Evolutionary conservation across 2,888 invertebrate genomes (phyloP), one percentile per base, ranked within the genome.

Genomic region (Lagria hirta): DNA sequence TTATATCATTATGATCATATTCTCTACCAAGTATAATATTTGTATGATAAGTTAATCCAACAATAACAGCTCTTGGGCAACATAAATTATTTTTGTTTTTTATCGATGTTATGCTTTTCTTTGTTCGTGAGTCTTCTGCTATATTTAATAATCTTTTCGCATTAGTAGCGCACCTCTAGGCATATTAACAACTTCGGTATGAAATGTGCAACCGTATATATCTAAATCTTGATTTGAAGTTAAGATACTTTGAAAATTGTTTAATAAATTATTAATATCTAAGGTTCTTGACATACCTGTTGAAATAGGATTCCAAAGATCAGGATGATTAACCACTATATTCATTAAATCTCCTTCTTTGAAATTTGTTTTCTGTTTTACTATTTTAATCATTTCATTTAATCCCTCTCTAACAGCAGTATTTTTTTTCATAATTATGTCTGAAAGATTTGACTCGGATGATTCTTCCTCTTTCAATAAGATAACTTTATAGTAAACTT

Each of bases 291-390:
- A 26, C 7, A 26, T 4, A 2, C 26, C 26, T 10, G 26, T 26
- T 3, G 26, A 26, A 26, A 26, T 26, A 26, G 26, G 26, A 26
- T 26, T 26, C 26, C 26, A 26, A 26, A 26, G 26, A 3, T 26
- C 26, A 5, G 4, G 3, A 10, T 26, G 26, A 26, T 26, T 26
- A 10, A 26, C 26, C 11, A 26, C 26, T 26, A 26, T 26, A 26
- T 26, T 26, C 11, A 26, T 5, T 10, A 26, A 26, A 26, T 26
- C 26, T 22, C 24, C 34, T 8, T 34, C 21, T 34, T 22, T 34
- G 34, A 27, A 34, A 34, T n/a, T 34, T 27, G 27, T 27, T 13
- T 27, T 27, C 27, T 27, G 7, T 27, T 13, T 27, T 27, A 27
- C 27, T 27, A 27, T 27, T 27, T 27, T 27, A 27, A 27, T 27